Conservation (phyloP, 2,797 vertebrate species). For the Cossypha niveicapilla region DNA sequence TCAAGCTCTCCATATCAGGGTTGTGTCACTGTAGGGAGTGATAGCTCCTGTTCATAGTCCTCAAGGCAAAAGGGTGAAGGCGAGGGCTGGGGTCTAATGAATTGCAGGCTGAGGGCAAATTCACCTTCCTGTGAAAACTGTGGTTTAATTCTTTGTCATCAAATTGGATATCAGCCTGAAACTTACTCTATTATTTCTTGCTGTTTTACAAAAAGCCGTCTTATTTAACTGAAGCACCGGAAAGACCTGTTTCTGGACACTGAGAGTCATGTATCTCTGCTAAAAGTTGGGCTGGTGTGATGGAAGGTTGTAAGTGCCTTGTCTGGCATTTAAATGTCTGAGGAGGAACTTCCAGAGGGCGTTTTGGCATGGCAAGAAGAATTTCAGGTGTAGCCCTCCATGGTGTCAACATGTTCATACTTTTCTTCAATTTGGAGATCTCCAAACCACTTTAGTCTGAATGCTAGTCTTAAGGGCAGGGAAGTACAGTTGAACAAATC, state of each 20-base stretch:
- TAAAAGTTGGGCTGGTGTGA: background rate
- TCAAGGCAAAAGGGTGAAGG: background rate
- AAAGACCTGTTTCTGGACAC: background rate
- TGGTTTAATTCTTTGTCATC: background rate
- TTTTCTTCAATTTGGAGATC: background rate
- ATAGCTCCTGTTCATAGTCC: background rate
- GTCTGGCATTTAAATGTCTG: background rate
- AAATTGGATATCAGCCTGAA: background rate
- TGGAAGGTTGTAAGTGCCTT: background rate
- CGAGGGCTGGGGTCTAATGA: background rate
- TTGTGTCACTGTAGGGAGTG: background rate
- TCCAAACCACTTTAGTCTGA: background rate
- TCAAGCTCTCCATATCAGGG: background rate
- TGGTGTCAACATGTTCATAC: background rate
- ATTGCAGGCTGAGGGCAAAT: background rate
- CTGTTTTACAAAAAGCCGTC: background rate
- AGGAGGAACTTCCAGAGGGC: background rate
- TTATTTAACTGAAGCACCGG: background rate
- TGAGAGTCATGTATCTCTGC: background rate
- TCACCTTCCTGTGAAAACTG: background rate
- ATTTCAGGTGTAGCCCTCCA: background rate
- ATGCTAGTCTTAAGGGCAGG: background rate
- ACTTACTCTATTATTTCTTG: background rate
- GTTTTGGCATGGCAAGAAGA: background rate
- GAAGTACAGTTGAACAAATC: background rate